Evolutionary conservation across 1,140 invertebrate species (phyloP), one percentile per base, ranked within the genome.

Genomic region (Hylaeus anthracinus): DNA sequence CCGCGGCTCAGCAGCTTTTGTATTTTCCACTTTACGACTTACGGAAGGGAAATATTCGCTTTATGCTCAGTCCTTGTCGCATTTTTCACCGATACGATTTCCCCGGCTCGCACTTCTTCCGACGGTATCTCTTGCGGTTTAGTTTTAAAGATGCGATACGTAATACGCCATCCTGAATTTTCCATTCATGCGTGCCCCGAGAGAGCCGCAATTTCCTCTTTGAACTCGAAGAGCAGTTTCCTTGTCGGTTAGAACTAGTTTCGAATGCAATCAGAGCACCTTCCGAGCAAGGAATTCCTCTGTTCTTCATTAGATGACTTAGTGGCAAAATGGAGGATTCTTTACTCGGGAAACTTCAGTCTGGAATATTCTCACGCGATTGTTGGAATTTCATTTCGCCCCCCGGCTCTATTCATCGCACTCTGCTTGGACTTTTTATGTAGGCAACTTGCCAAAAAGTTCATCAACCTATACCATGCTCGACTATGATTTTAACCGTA

Each of bases 201-300:
- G 58, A 39, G 48, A 48, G 58, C 37, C 48, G 63, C 61, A 75
- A 75, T 67, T 75, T 67, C 51, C 73, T 43, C 73, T 43, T 56
- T 15, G n/a, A 45, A n/a, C 15, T n/a, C 64, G 64, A 15, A 14
- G 64, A 39, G 6, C 56, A 8, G 56, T 39, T n/a, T 60, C n/a
- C 26, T 37, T 53, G n/a, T 0, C 48, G 14, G 37, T 75, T 67
- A 66, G 55, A 75, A 67, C 63, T 56, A 66, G 73, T 67, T 75
- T 56, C 39, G 48, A 75, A 75, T 56, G 39, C 61, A 66, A 67
- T 67, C 63, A 67, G 51, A 56, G 56, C 51, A 66, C 41, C 43
- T 8, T 48, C 3, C 56, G 15, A 45, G 2, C 51, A 45, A 53
- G 9, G 51, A 67, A 15, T 75, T 67, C 51, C 51, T 26, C 43